A percentile compares a stretch with the other conserved stretches of the same genome.
These are phyloP conservation scores for Agriopis marginaria DNA, from an alignment of 2,888 invertebrate genomes.

Conservation along the genomic window DNA sequence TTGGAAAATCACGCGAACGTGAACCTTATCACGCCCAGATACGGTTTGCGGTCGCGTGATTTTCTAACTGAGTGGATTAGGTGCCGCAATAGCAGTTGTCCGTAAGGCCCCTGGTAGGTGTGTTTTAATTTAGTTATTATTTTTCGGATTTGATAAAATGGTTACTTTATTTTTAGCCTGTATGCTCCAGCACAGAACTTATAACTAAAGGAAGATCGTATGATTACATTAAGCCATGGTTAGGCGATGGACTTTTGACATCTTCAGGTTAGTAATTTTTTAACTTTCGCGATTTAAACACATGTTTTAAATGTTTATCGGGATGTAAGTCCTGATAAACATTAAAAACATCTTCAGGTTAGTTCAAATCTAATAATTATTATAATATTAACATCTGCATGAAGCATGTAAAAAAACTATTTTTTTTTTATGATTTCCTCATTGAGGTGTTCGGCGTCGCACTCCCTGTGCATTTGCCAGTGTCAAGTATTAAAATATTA, in stretches of 20 bases:
- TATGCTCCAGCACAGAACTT: conserved; percentile 73
- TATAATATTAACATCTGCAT: neutral
- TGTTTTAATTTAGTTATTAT: neutral
- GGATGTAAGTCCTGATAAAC: no score
- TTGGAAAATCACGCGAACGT: no score
- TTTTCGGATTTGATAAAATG: neutral
- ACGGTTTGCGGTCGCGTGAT: no score
- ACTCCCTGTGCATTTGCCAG: no score
- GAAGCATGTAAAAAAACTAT: neutral
- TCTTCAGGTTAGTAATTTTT: conserved; percentile 75
- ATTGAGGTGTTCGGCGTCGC: no score
- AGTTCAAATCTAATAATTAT: neutral
- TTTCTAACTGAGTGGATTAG: no score
- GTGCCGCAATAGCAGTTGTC: no score
- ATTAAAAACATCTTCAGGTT: conserved; percentile 82
- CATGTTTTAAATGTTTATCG: no score
- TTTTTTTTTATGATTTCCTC: no score
- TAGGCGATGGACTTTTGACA: conserved; percentile 85
- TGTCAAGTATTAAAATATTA: no score
- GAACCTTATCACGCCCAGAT: no score
- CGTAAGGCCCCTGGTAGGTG: neutral
- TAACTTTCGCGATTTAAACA: no score
- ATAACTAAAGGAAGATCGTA: conserved; percentile 85
- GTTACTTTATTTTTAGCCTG: conserved; percentile 59
- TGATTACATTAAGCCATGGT: conserved; percentile 76